Evolutionary conservation across 64 coral and sea anemone genomes (phyloP).

Genomic region (Stichodactyla helianthus): DNA sequence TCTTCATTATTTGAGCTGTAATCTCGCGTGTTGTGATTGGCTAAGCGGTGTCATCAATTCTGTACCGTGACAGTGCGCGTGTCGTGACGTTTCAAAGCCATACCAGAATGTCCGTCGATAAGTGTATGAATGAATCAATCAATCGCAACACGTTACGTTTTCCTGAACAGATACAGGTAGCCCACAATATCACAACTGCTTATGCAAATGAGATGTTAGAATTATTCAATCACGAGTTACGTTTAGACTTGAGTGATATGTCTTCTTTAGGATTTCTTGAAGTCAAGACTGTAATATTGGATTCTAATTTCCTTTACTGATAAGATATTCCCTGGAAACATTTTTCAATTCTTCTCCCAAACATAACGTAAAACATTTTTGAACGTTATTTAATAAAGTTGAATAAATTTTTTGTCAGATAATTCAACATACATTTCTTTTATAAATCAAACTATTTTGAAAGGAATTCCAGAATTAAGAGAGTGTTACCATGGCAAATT

Average conservation of each 20-base stretch:
- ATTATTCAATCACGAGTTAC: background rate
- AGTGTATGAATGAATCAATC: background rate
- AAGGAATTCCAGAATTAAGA: background rate
- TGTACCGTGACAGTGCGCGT: no score
- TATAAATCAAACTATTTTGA: background rate
- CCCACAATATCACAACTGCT: background rate
- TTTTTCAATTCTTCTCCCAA: no score
- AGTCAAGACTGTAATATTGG: no score
- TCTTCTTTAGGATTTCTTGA: background rate
- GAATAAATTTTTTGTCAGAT: background rate
- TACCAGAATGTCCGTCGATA: no score
- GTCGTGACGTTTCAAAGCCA: no score
- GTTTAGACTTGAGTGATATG: background rate
- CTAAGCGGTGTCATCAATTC: no score
- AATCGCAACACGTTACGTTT: background rate
- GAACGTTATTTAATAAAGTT: no score
- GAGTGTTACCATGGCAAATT: background rate
- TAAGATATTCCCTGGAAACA: no score
- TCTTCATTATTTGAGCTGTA: no score
- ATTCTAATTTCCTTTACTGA: no score
- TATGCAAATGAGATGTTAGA: conserved; percentile 3
- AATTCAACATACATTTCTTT: background rate
- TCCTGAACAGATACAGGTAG: background rate
- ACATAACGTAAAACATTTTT: no score
- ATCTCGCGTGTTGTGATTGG: no score